A percentile compares a stretch with the other conserved stretches of the same genome.
These are phyloP conservation scores for Callopanchax toddi DNA, from an alignment of 2,113 vertebrate genomes.

Conservation along the genomic window DNA sequence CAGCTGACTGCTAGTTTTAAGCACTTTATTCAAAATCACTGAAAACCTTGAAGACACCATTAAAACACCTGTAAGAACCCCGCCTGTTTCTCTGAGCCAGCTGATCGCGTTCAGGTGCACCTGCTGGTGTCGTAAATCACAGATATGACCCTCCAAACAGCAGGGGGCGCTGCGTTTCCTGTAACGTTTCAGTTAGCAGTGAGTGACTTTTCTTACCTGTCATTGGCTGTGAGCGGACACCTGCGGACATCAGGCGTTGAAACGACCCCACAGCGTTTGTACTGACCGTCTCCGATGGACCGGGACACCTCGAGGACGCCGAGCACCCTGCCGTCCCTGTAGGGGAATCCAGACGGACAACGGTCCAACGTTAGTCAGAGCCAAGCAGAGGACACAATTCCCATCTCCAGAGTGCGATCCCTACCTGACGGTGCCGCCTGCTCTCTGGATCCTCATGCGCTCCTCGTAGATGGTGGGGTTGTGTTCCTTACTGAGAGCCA, in stretches of 20 bases:
- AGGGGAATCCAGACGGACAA: not conserved
- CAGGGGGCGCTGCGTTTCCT: no score
- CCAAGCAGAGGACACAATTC: no score
- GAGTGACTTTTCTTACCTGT: slow-evolving; percentile 80
- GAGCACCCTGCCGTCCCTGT: slow-evolving; percentile 90
- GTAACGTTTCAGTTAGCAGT: not conserved
- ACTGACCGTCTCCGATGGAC: slow-evolving; percentile 96
- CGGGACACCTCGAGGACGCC: slow-evolving; percentile 96
- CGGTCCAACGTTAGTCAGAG: not conserved
- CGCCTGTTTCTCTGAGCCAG: no score
- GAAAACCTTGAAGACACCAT: no score
- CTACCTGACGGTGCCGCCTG: slow-evolving; percentile 92
- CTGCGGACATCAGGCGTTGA: slow-evolving; percentile 91
- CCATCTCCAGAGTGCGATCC: not conserved
- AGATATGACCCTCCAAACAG: no score
- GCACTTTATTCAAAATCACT: no score
- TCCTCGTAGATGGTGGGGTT: slow-evolving; percentile 97
- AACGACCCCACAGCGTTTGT: slow-evolving; percentile 94
- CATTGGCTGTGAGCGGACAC: slow-evolving; percentile 86
- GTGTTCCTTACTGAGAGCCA: slow-evolving; percentile 94
- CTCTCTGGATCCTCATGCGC: slow-evolving; percentile 95
- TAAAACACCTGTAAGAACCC: no score
- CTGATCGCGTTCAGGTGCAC: no score
- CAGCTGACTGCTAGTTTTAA: no score
- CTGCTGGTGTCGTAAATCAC: no score